Base-by-base conservation (phyloP, 1,140 invertebrate genomes). In the Drosophila ogumai region DNA sequence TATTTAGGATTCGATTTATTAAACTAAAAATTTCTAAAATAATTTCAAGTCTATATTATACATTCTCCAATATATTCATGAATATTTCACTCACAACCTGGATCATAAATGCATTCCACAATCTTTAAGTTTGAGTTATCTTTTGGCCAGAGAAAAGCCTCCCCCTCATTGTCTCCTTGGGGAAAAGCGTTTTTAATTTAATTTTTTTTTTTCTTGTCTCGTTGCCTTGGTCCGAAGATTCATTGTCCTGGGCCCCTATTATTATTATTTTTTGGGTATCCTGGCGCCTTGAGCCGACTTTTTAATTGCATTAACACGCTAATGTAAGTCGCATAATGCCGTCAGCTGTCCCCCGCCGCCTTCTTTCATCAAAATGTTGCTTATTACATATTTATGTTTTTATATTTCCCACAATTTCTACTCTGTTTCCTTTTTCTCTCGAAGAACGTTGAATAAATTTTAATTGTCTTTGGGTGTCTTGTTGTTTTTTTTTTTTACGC, bases 231-330 rank as follows among this genome's bases (percentile, higher is more conserved):
- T 66, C 65, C 72, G 28, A 81, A 84, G 84, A 90, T 88, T 84
- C 85, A 88, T 88, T 88, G 80, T 84, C 50, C 54, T 61, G 58
- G 43, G 10, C 10, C 31, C 52, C 55, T 66, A 46, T 66, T 73
- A 72, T 68, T 55, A 17, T 38, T 17, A 40, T 28, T 34, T 31
- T 50, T 67, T 36, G 32, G 46, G 46, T 50, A 31, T 76, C 31
- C 50, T 52, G 63, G 52, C 54, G 80, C 50, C 74, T 59, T 73
- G 67, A 77, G 84, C 80, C 77, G 84, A 88, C 84, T 88, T 88
- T 88, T 90, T 88, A 88, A 88, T 88, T 90, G 84, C 71, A 90
- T 88, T 88, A 88, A 90, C 77, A 88, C 85, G 84, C 84, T 88
- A 84, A 88, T 88, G 84, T 88, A 80, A 88, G 86, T 80, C 80